Conservation (phyloP, 2,888 invertebrate genomes). For the Sericinus montela region DNA sequence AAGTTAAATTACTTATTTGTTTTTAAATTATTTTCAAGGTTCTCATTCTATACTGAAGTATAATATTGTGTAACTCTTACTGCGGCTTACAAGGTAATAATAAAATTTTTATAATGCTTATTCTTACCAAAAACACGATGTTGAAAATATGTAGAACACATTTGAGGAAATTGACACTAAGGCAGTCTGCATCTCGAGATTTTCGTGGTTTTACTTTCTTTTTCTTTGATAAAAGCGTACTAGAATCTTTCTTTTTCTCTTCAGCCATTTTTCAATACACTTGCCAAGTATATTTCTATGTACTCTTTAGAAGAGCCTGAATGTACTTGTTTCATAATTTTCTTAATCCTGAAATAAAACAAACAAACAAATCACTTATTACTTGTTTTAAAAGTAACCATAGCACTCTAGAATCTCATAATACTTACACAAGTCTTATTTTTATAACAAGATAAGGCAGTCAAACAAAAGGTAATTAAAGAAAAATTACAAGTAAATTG, state of each 20-base stretch:
- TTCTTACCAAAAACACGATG: conserved; percentile 88
- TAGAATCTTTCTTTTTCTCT: conserved; percentile 73
- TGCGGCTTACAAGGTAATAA: too few species aligned
- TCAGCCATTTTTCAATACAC: conserved; percentile 47
- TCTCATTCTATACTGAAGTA: too few species aligned
- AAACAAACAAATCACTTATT: background rate
- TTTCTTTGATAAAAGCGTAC: conserved; percentile 61
- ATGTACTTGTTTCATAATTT: conserved; percentile 15
- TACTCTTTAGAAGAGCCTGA: conserved; percentile 21
- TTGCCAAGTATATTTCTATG: conserved; percentile 2
- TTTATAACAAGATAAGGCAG: background rate
- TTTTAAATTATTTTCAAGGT: too few species aligned
- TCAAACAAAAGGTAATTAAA: conserved; percentile 15
- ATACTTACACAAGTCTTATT: conserved; percentile 27
- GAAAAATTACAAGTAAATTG: conserved; percentile 13
- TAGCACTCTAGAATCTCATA: background rate
- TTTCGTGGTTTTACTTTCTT: conserved; percentile 71
- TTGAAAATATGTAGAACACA: conserved; percentile 91
- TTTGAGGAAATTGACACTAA: conserved; percentile 89
- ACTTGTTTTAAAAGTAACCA: too few species aligned
- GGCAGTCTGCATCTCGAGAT: conserved; percentile 85
- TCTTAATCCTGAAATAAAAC: conserved; percentile 32
- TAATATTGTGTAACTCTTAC: too few species aligned
- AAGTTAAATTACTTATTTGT: too few species aligned
- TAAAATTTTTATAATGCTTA: background rate